These are phyloP conservation scores for Andrena cerasifolii DNA, from an alignment of 1,140 invertebrate species.

Conservation along the genomic window DNA sequence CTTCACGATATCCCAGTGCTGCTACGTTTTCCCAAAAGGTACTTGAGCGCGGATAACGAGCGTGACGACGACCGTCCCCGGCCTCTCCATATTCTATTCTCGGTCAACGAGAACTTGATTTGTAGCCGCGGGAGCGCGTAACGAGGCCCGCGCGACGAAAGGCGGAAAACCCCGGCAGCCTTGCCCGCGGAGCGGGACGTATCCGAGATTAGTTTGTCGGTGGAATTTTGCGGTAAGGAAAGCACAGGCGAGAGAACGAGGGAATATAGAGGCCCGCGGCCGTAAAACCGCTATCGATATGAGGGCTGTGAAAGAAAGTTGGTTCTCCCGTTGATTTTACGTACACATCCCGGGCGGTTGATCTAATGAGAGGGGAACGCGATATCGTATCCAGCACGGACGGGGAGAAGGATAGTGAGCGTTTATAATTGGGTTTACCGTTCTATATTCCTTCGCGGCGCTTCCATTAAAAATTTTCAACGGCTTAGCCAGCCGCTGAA, in stretches of 20 bases:
- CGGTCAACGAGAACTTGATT: constrained; percentile 32
- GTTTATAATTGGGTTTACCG: constrained; percentile 42
- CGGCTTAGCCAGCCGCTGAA: constrained; percentile 38
- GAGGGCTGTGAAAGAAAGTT: neutral
- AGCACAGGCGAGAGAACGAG: neutral
- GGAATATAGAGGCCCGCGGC: neutral
- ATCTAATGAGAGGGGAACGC: neutral
- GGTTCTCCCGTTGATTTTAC: neutral
- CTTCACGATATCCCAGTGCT: constrained; percentile 69
- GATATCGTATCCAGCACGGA: neutral
- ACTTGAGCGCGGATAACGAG: constrained; percentile 55
- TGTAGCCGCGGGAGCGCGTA: constrained; percentile 10
- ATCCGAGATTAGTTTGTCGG: constrained; percentile 15
- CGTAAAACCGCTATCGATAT: neutral
- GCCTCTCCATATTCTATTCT: constrained; percentile 38
- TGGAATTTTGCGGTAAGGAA: neutral
- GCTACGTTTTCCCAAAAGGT: constrained; percentile 81
- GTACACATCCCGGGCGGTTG: neutral
- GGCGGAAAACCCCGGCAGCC: neutral
- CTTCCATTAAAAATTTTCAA: constrained; percentile 53
- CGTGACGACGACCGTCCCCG: neutral
- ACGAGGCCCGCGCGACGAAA: constrained; percentile 12
- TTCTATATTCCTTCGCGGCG: neutral
- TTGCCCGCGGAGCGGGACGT: neutral
- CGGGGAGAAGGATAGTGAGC: neutral